Percentiles rank a stretch among this genome's conserved stretches.
Conservation (phyloP, 2,113 vertebrate genomes). For the Lathamus discolor region DNA sequence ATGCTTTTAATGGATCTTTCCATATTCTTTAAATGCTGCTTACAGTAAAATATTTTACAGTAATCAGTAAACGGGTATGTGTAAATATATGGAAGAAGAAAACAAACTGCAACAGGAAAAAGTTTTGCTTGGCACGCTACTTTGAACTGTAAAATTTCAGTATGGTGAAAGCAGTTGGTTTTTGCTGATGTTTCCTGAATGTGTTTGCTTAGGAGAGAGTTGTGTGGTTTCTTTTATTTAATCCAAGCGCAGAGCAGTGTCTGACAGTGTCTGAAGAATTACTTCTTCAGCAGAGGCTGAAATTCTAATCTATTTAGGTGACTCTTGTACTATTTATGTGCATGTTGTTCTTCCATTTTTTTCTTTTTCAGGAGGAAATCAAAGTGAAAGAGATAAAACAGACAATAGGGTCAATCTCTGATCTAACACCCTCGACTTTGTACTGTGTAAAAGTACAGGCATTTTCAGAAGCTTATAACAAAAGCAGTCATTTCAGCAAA, state of each 20-base stretch:
- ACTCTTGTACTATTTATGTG: not conserved
- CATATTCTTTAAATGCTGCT: not conserved
- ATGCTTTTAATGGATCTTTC: not conserved
- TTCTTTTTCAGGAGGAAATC: constrained; percentile 24
- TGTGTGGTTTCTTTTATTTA: not conserved
- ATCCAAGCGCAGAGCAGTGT: not conserved
- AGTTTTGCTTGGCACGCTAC: not conserved
- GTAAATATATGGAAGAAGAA: not conserved
- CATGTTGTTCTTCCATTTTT: not conserved
- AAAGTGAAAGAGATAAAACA: not conserved
- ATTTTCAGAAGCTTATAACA: not conserved
- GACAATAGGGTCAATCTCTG: not conserved
- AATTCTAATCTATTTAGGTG: not conserved
- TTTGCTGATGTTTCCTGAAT: not conserved
- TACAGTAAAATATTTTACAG: not conserved
- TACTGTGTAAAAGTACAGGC: constrained; percentile 70
- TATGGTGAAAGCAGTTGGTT: not conserved
- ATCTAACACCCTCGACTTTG: not conserved
- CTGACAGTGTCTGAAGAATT: not conserved
- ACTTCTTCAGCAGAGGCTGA: not conserved
- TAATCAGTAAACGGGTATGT: not conserved
- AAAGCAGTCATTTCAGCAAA: constrained; percentile 48
- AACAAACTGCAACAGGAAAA: not conserved
- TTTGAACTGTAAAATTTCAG: not conserved
- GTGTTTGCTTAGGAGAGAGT: not conserved